phyloP scores from a whole-genome alignment of 2,888 invertebrate species.

The Eremobia ochroleuca region DNA sequence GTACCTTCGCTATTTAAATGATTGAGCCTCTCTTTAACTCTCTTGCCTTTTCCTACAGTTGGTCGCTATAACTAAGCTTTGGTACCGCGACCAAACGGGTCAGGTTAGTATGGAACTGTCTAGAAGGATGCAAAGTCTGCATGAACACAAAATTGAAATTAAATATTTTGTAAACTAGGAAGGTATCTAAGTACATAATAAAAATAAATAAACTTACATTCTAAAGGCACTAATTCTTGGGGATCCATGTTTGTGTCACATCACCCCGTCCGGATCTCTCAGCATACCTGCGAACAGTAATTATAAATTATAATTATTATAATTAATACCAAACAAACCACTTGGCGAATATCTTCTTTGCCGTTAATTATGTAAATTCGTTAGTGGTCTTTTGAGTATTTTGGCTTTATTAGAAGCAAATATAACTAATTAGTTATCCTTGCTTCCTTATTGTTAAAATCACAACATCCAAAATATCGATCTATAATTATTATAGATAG shows the following conservation, averaged over 20 bases:
- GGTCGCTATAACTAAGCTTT: background rate
- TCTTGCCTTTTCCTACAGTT: too few species aligned
- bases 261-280: constrained; percentile 39
- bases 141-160: too few species aligned
- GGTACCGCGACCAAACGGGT: background rate
- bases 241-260: constrained; percentile 80
- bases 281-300: constrained; percentile 25
- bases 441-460: too few species aligned
- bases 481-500: too few species aligned
- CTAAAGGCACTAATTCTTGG: constrained; percentile 85
- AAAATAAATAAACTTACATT: constrained; percentile 77
- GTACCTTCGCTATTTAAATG: background rate
- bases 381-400: constrained; percentile 6
- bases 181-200: too few species aligned
- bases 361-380: constrained; percentile 12
- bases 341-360: constrained; percentile 20
- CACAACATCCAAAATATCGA: too few species aligned
- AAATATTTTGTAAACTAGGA: too few species aligned
- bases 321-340: constrained; percentile 15
- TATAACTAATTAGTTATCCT: too few species aligned
- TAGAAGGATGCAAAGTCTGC: too few species aligned
- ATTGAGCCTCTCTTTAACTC: too few species aligned
- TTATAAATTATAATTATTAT: constrained; percentile 22
- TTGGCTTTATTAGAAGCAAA: constrained; percentile 23
- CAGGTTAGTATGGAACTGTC: background rate